Percentiles rank a stretch among this genome's conserved stretches.
phyloP scores from a whole-genome alignment of 1,140 invertebrate genomes.

The Drosophila parabipectinata region DNA sequence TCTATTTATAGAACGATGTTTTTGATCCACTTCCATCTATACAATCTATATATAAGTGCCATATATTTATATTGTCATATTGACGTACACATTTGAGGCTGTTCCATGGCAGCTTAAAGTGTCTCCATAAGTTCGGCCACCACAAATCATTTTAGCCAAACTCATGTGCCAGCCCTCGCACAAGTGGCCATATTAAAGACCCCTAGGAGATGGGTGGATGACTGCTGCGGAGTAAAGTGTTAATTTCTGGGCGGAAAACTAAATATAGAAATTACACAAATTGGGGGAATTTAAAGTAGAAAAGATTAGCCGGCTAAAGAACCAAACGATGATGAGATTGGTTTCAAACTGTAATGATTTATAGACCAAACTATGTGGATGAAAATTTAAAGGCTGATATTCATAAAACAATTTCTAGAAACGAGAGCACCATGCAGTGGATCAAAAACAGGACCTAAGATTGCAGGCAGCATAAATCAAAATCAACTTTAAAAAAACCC shows the following conservation, averaged over 20 bases:
- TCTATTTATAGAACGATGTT: conserved; percentile 57
- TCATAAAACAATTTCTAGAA: conserved; percentile 12
- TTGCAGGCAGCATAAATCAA: background rate
- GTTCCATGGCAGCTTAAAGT: conserved; percentile 34
- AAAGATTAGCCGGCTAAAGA: background rate
- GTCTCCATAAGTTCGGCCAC: conserved; percentile 39
- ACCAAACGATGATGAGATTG: background rate
- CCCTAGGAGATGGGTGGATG: conserved; percentile 20
- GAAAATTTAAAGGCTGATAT: background rate
- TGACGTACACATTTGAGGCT: conserved; percentile 38
- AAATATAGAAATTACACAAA: conserved; percentile 1
- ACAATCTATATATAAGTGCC: conserved; percentile 21
- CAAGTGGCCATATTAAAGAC: conserved; percentile 22
- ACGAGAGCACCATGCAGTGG: conserved; percentile 34
- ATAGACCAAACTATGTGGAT: background rate
- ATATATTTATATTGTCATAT: conserved; percentile 36
- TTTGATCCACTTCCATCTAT: conserved; percentile 30
- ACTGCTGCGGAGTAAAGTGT: conserved; percentile 20
- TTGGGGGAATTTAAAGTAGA: background rate
- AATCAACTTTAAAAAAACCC: background rate
- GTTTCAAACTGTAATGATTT: too few relatives aligned
- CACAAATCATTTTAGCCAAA: conserved; percentile 18
- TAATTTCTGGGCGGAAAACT: conserved; percentile 4
- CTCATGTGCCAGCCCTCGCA: conserved; percentile 10
- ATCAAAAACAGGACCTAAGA: conserved; percentile 21